Evolutionary conservation across 2,888 invertebrate species (phyloP).

Genomic region (Hydropsyche betteni): DNA sequence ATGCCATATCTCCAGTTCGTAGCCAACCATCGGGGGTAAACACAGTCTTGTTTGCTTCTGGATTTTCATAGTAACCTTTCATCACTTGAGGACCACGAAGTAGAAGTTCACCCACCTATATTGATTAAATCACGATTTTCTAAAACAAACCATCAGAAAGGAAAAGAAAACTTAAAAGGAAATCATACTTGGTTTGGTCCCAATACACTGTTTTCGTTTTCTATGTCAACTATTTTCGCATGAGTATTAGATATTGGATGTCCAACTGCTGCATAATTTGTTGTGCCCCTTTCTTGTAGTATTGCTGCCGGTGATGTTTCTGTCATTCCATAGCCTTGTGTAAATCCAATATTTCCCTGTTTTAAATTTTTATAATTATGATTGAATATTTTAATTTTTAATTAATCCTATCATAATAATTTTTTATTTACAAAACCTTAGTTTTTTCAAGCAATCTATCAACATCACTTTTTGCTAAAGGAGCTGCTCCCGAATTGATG

Average conservation of each 20-base stretch:
- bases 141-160: no score
- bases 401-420: background rate
- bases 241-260: slow-evolving; percentile 70
- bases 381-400: background rate
- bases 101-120: slow-evolving; percentile 75
- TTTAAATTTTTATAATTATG: slow-evolving; percentile 2
- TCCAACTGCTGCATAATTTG: slow-evolving; percentile 64
- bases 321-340: slow-evolving; percentile 77
- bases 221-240: slow-evolving; percentile 69
- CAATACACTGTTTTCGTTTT: slow-evolving; percentile 60
- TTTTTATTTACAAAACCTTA: slow-evolving; percentile 55
- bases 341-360: slow-evolving; percentile 60
- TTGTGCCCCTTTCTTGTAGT: slow-evolving; percentile 56
- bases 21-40: slow-evolving; percentile 79
- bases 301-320: slow-evolving; percentile 73
- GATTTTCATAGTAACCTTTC: slow-evolving; percentile 80
- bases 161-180: no score
- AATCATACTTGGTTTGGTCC: slow-evolving; percentile 65
- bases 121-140: slow-evolving; percentile 42
- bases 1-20: slow-evolving; percentile 76
- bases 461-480: slow-evolving; percentile 69
- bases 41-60: slow-evolving; percentile 74
- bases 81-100: slow-evolving; percentile 84
- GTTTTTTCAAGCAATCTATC: slow-evolving; percentile 65
- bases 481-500: slow-evolving; percentile 75